phyloP scores from a whole-genome alignment of 1,140 invertebrate species.

The Sycophila sp. region DNA sequence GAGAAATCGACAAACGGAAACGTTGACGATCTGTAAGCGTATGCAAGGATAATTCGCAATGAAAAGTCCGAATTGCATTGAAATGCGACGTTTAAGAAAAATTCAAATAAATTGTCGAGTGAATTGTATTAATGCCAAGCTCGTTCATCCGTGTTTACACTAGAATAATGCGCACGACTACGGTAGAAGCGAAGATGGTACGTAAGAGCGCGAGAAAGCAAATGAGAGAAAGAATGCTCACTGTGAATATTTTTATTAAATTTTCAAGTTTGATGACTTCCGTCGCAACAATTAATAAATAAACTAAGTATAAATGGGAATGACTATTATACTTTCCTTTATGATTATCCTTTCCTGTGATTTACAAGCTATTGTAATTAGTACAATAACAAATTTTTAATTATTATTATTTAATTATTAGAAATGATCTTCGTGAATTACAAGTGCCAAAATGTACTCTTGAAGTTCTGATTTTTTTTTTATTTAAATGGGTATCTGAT shows the following conservation, averaged over 20 bases:
- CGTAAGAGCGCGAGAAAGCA: conserved; percentile 48
- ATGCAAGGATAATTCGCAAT: conserved; percentile 22
- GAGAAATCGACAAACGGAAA: conserved; percentile 24
- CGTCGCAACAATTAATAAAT: conserved; percentile 67
- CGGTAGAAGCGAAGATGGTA: conserved; percentile 45
- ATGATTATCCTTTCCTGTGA: background rate
- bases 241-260: conserved; percentile 70
- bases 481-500: no score
- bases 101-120: conserved; percentile 27
- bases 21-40: conserved; percentile 14
- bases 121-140: conserved; percentile 27
- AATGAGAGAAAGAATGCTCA: conserved; percentile 63
- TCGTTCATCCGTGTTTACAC: conserved; percentile 25
- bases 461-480: no score
- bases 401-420: no score
- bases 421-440: no score
- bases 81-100: conserved; percentile 14
- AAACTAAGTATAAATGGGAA: conserved; percentile 64
- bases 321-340: background rate
- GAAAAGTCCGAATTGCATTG: background rate
- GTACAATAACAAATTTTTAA: no score
- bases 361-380: no score
- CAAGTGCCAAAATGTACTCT: no score
- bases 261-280: conserved; percentile 68
- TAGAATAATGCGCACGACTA: conserved; percentile 34